Evolutionary conservation across 64 coral and sea anemone species (phyloP).

Genomic region (Porites australiensis): DNA sequence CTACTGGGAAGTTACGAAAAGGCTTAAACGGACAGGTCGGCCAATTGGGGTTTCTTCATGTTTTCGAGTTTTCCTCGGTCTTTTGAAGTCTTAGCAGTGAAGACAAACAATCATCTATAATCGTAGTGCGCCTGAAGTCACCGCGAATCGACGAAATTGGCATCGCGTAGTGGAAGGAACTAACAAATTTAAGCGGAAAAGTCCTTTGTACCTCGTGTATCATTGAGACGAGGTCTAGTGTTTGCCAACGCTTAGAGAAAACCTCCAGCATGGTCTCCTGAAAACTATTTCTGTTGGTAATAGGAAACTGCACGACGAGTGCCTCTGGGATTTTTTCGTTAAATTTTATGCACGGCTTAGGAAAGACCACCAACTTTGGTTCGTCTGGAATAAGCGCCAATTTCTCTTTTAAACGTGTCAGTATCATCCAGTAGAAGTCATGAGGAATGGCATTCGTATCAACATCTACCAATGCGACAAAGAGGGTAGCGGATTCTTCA

Average conservation of each 20-base stretch:
- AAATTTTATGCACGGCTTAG: not conserved
- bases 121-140: too few relatives aligned
- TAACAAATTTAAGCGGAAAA: not conserved
- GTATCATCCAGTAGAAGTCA: too few relatives aligned
- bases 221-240: slow-evolving; percentile 21
- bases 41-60: too few relatives aligned
- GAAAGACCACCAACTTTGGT: not conserved
- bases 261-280: not conserved
- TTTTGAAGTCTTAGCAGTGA: not conserved
- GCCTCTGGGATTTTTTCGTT: not conserved
- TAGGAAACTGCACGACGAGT: not conserved
- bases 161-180: too few relatives aligned
- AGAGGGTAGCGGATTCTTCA: too few relatives aligned
- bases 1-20: too few relatives aligned
- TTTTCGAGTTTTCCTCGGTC: not conserved
- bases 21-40: too few relatives aligned
- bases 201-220: slow-evolving; percentile 13
- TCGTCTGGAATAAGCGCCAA: not conserved
- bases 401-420: not conserved
- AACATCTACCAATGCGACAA: too few relatives aligned
- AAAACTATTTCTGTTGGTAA: not conserved
- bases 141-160: too few relatives aligned
- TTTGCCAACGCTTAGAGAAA: slow-evolving; percentile 27
- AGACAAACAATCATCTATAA: not conserved
- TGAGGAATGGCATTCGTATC: too few relatives aligned